Base-by-base conservation (phyloP, 2,113 vertebrate species). In the Anoura caudifer region DNA sequence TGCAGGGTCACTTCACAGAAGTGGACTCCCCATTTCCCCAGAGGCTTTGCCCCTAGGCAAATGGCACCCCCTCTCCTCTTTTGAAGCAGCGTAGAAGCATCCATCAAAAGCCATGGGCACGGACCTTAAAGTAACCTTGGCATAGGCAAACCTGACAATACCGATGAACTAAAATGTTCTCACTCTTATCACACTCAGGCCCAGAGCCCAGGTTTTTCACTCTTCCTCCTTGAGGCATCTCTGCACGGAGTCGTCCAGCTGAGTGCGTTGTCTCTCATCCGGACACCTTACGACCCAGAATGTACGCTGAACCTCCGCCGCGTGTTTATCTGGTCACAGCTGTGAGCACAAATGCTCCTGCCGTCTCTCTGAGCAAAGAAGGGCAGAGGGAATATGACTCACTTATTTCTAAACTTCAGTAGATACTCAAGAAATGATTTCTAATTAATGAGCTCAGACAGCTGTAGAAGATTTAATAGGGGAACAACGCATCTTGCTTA, bases 31-130 rank as follows among this genome's bases (percentile, higher is more conserved):
- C 73, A 4, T 28, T 84, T 90, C 41, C 31, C 47, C 28, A 38
- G 33, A 87, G 59, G 22, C 14, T 73, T n/a, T 67, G 72, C n/a
- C 65, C 24, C 4, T 20, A 52, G 24, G 83, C 4, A 52, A 63
- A 76, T 14, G 1, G 2, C 0, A 20, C 10, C 3, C 1, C 0
- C 47, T 56, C 14, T 28, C 56, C 11, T 84, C 13, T 16, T 5
- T 14, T 31, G 33, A 82, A 92, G 17, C 33, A 1, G 2, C 13
- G 43, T 22, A 63, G 15, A 77, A 17, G 45, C 33, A 14, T n/a
- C 54, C 22, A 28, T 45, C 63, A 79, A 50, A 63, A 19, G 1
- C 13, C 47, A 59, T 65, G 56, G 36, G 1, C 3, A 10, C 84
- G 77, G 20, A 67, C 19, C 9, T 59, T 41, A 41, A 59, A 54